Conservation (phyloP, 2,797 vertebrate species). For the Lateolabrax maculatus region DNA sequence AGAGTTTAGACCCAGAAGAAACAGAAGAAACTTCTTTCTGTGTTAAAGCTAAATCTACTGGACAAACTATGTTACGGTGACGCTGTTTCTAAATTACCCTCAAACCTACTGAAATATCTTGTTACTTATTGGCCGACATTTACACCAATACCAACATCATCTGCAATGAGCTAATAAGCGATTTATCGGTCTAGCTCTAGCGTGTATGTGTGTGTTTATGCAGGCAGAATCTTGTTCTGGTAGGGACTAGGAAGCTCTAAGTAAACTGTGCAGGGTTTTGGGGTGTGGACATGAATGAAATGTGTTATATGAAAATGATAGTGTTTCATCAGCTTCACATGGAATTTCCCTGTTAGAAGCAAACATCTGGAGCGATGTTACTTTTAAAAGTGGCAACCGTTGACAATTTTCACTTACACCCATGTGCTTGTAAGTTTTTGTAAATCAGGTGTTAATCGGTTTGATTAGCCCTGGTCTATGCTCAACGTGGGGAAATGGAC, state of each 20-base stretch:
- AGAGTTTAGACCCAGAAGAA: constrained; percentile 8
- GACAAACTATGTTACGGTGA: too few species aligned
- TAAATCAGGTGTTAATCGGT: constrained; percentile 3
- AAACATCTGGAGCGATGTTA: too few species aligned
- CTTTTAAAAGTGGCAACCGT: neutral
- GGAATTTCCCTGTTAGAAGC: neutral
- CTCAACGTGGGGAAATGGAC: neutral
- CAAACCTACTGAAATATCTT: neutral
- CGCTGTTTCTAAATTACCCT: too few species aligned
- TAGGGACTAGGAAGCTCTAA: neutral
- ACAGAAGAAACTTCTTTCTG: too few species aligned
- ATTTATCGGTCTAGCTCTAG: neutral
- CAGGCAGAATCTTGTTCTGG: neutral
- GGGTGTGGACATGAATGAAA: neutral
- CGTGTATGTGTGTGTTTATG: neutral
- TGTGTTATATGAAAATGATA: neutral
- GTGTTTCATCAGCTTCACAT: neutral
- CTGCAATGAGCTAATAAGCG: neutral
- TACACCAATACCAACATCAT: neutral
- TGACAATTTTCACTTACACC: neutral
- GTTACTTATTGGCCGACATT: neutral
- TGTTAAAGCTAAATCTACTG: too few species aligned
- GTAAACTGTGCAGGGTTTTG: neutral
- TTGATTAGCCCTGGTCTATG: neutral
- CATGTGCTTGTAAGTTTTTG: neutral